Base-by-base conservation (phyloP, 1,140 invertebrate genomes). In the Xylocopa sonorina region DNA sequence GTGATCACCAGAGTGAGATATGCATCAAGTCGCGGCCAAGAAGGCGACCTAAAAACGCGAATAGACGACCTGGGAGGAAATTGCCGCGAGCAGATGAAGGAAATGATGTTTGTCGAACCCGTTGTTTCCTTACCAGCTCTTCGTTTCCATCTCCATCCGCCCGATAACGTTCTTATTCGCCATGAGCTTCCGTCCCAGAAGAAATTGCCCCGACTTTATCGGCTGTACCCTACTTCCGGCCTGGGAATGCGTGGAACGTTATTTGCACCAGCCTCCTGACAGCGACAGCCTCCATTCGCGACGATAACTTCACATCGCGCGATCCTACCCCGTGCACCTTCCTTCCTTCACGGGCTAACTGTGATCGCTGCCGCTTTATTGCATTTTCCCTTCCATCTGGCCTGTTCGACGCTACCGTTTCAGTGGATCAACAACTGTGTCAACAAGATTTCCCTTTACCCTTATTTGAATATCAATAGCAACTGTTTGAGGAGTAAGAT, bases 151-250 rank as follows among this genome's bases (percentile, higher is more conserved):
- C 69, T 18, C 55, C 12, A 14, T 68, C 32, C n/a, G 18, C 6
- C 46, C 71, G 58, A 63, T 74, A 74, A 74, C 46, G 58, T 24
- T 63, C 71, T 41, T 74, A 74, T 74, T 74, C 53, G 71, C 46
- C 71, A 16, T 58, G 46, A 46, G 66, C 46, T 77, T 69, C 55
- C 64, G 48, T 27, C 32, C n/a, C 27, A 43, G 66, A 77, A 58
- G 66, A 77, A 77, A 77, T 77, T 77, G 75, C 75, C 14, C 24
- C 3, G 53, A 51, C 53, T 77, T 77, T 77, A 77, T 77, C 66
- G 66, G 41, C 3, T 32, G 3, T 18, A 27, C 27, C n/a, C 63
- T 7, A 6, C n/a, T 18, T 66, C 43, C 24, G 63, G 21, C 34
- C 50, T 12, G 6, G 34, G 75, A 60, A 71, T 48, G 53, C 46